phyloP scores from a whole-genome alignment of 2,113 vertebrate species.

The Orthonyx spaldingii region DNA sequence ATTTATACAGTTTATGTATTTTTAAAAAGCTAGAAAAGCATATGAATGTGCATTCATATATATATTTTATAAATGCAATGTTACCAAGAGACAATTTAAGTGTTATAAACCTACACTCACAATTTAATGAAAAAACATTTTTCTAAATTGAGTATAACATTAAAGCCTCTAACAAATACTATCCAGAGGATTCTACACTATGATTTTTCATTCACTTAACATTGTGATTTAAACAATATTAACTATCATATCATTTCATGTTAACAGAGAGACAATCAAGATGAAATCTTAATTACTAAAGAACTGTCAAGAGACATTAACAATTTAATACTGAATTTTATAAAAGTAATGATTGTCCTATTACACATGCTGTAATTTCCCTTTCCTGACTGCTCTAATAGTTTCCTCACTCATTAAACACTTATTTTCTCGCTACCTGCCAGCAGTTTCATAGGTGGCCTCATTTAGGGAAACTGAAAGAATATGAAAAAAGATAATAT shows the following conservation, averaged over 20 bases:
- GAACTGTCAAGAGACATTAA: constrained; percentile 40
- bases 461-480: neutral
- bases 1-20: neutral
- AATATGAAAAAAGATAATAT: neutral
- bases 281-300: constrained; percentile 43
- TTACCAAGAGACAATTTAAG: neutral
- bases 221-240: constrained; percentile 48
- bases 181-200: neutral
- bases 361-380: constrained; percentile 31
- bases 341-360: constrained; percentile 39
- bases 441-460: neutral
- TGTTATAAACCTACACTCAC: neutral
- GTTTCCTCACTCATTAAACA: constrained; percentile 5
- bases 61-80: neutral
- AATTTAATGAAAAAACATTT: neutral
- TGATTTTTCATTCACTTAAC: constrained; percentile 41
- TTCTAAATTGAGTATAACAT: neutral
- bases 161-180: neutral
- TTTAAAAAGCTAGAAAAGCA: neutral
- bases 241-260: constrained; percentile 24
- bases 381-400: constrained; percentile 11
- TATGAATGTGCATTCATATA: neutral
- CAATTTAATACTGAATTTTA: constrained; percentile 23
- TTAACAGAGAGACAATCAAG: constrained; percentile 44
- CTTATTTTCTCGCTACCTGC: constrained; percentile 29